These are phyloP conservation scores for Drosophila villosipedis DNA, from an alignment of 2,888 invertebrate species.

Conservation along the genomic window DNA sequence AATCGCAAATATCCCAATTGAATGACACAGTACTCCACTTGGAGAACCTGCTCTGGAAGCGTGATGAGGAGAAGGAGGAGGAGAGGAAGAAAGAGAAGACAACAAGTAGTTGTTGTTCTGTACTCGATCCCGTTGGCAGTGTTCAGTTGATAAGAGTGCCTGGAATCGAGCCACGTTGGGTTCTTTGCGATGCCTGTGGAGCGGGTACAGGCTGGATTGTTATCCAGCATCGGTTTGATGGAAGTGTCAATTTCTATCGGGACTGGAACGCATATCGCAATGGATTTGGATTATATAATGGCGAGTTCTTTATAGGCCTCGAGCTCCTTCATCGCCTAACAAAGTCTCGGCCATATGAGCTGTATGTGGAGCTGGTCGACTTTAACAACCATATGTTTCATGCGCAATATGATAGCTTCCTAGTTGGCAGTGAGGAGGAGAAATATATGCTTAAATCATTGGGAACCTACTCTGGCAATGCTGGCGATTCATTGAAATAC, in stretches of 20 bases:
- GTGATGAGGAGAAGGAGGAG: not conserved
- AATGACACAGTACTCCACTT: slow-evolving; percentile 19
- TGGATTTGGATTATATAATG: slow-evolving; percentile 44
- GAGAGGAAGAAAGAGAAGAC: not conserved
- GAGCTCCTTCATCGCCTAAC: slow-evolving; percentile 45
- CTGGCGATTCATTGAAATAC: slow-evolving; percentile 49
- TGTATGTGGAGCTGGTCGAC: slow-evolving; percentile 42
- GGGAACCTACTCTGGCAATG: slow-evolving; percentile 39
- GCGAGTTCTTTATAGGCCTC: slow-evolving; percentile 55
- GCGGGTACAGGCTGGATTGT: slow-evolving; percentile 40
- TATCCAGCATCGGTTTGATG: slow-evolving; percentile 49
- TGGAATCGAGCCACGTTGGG: slow-evolving; percentile 24
- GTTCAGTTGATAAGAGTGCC: slow-evolving; percentile 34
- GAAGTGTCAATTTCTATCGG: slow-evolving; percentile 36
- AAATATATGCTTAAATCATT: slow-evolving; percentile 41
- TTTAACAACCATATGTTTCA: slow-evolving; percentile 14
- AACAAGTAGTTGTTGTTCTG: slow-evolving; percentile 13
- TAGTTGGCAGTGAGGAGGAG: slow-evolving; percentile 45
- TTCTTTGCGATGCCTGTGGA: slow-evolving; percentile 33
- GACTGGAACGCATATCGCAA: slow-evolving; percentile 51
- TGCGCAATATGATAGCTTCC: slow-evolving; percentile 44
- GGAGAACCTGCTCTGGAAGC: not conserved
- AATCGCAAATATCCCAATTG: slow-evolving; percentile 25
- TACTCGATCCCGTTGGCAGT: slow-evolving; percentile 1
- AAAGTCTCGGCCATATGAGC: slow-evolving; percentile 46